Evolutionary conservation across 2,888 invertebrate genomes (phyloP).

Genomic region (Stenolophus ochropezus): DNA sequence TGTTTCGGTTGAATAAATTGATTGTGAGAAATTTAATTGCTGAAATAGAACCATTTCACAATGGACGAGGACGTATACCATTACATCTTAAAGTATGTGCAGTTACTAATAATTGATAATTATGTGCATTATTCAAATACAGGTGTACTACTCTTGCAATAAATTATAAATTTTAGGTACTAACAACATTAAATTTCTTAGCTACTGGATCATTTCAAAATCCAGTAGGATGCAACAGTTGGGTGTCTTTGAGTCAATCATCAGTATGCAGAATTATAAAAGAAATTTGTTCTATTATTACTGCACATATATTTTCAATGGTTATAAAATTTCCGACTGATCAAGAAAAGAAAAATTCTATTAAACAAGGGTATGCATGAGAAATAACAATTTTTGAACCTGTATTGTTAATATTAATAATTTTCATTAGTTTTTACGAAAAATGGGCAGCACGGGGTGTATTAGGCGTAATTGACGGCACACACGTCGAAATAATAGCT

Average conservation of each 20-base stretch:
- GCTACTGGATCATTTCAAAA: slow-evolving; percentile 29
- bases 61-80: neutral
- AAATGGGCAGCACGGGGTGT: neutral
- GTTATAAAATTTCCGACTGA: slow-evolving; percentile 22
- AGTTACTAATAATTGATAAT: neutral
- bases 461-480: slow-evolving; percentile 26
- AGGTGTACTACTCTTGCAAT: too few relatives aligned
- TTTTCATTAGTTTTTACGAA: neutral
- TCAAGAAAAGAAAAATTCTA: neutral
- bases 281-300: neutral
- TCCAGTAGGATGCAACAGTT: slow-evolving; percentile 18
- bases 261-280: neutral
- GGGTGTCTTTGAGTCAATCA: neutral
- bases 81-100: slow-evolving; percentile 4
- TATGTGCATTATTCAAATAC: neutral
- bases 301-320: neutral
- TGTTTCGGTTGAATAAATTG: slow-evolving; percentile 10
- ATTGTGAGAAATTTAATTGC: neutral
- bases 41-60: slow-evolving; percentile 7
- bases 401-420: neutral
- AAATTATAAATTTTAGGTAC: neutral
- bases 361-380: slow-evolving; percentile 15
- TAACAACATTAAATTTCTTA: slow-evolving; percentile 15
- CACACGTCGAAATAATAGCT: slow-evolving; percentile 8
- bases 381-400: neutral